Conservation (phyloP, 2,797 vertebrate genomes). For the Rhinella marina region DNA sequence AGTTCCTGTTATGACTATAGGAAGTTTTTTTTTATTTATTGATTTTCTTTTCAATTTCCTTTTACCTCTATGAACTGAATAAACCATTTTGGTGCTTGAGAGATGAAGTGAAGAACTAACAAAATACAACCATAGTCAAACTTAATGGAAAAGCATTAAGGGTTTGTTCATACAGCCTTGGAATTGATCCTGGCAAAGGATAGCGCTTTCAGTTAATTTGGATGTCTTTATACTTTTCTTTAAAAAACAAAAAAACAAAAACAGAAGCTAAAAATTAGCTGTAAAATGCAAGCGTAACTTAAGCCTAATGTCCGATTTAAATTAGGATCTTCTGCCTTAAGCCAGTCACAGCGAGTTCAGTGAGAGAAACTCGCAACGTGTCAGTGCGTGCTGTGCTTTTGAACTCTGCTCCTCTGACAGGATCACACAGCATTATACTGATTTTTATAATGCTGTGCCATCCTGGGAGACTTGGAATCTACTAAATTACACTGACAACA, state of each 20-base stretch:
- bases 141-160: conserved; percentile 78
- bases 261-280: background rate
- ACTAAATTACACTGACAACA: too few species aligned
- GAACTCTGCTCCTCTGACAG: too few species aligned
- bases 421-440: too few species aligned
- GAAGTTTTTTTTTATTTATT: conserved; percentile 76
- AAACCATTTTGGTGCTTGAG: conserved; percentile 84
- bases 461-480: too few species aligned
- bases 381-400: too few species aligned
- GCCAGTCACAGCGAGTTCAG: too few species aligned
- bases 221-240: background rate
- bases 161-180: conserved; percentile 45
- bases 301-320: background rate
- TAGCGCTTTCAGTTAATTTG: background rate
- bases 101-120: conserved; percentile 75
- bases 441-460: too few species aligned
- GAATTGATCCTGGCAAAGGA: background rate
- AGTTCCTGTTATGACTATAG: conserved; percentile 81
- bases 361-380: too few species aligned
- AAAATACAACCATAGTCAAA: conserved; percentile 68
- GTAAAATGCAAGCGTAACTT: background rate
- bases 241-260: background rate
- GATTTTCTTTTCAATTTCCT: conserved; percentile 54
- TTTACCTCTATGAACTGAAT: conserved; percentile 72
- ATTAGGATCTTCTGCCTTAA: background rate